Conservation (phyloP, 2,797 vertebrate genomes). For the Dryobates pubescens region DNA sequence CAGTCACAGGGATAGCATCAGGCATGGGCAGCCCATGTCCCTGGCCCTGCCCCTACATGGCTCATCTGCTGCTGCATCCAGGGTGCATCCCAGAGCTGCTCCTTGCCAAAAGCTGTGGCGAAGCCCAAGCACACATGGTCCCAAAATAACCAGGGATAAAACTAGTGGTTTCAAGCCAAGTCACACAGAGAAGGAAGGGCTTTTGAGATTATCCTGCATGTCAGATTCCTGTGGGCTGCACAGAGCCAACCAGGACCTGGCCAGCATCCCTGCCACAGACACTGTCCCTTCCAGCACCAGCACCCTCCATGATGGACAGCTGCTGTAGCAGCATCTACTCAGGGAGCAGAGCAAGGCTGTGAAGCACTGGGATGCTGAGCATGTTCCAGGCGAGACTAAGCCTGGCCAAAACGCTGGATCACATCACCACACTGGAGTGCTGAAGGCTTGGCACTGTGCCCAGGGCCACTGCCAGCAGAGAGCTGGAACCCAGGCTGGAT, state of each 20-base stretch:
- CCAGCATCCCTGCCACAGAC: background rate
- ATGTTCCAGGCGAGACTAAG: background rate
- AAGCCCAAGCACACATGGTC: background rate
- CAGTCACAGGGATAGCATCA: rapidly evolving
- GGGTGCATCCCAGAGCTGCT: background rate
- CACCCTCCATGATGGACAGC: rapidly evolving
- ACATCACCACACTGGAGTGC: rapidly evolving
- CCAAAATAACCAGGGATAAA: slow-evolving; percentile 32
- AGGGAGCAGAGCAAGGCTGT: rapidly evolving
- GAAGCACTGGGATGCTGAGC: rapidly evolving
- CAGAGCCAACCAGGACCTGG: background rate
- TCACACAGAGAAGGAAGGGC: background rate
- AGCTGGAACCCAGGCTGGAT: background rate
- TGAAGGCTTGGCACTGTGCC: background rate
- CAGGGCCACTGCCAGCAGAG: rapidly evolving
- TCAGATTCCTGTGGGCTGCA: background rate
- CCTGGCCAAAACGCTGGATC: background rate
- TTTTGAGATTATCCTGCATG: background rate
- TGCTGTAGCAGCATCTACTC: rapidly evolving
- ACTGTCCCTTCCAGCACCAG: background rate
- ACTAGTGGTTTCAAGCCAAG: background rate
- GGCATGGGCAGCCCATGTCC: rapidly evolving
- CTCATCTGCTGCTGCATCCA: rapidly evolving
- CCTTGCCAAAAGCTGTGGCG: background rate
- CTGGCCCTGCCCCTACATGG: background rate